Conservation (phyloP, 2,888 invertebrate species). For the Anoncus sp. region DNA sequence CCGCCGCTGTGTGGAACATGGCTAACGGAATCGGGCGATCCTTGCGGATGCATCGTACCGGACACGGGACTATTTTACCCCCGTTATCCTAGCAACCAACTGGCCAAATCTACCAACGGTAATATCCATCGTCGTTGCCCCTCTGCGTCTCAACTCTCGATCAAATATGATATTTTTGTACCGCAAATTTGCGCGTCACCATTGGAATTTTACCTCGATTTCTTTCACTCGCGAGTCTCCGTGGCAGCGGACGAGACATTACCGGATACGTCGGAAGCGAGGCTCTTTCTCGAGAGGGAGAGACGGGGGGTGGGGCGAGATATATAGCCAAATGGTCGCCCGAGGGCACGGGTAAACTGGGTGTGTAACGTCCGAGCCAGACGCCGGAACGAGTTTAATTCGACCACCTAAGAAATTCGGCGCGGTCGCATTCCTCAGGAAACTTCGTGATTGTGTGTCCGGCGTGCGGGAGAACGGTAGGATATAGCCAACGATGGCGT, state of each 20-base stretch:
- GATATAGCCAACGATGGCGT: slow-evolving; percentile 40
- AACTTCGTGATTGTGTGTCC: slow-evolving; percentile 83
- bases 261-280: slow-evolving; percentile 41
- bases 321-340: slow-evolving; percentile 10
- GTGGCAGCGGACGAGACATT: slow-evolving; percentile 7
- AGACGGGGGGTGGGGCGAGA: slow-evolving; percentile 8
- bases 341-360: slow-evolving; percentile 40
- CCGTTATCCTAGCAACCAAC: slow-evolving; percentile 43
- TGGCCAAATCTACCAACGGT: slow-evolving; percentile 1
- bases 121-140: background rate
- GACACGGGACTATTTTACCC: slow-evolving; percentile 43
- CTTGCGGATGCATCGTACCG: slow-evolving; percentile 49
- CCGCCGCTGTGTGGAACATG: slow-evolving; percentile 25
- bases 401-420: slow-evolving; percentile 82
- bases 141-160: background rate
- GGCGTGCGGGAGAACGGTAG: slow-evolving; percentile 65
- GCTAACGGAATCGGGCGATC: slow-evolving; percentile 40
- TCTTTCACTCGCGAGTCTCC: background rate
- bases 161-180: background rate
- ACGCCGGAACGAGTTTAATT: slow-evolving; percentile 82
- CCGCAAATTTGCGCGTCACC: background rate
- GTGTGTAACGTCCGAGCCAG: slow-evolving; percentile 71
- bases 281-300: slow-evolving; percentile 17
- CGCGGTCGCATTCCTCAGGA: slow-evolving; percentile 82
- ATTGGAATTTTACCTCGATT: background rate